phyloP scores from a whole-genome alignment of 2,888 invertebrate genomes.

The Gonocerus acuteangulatus region DNA sequence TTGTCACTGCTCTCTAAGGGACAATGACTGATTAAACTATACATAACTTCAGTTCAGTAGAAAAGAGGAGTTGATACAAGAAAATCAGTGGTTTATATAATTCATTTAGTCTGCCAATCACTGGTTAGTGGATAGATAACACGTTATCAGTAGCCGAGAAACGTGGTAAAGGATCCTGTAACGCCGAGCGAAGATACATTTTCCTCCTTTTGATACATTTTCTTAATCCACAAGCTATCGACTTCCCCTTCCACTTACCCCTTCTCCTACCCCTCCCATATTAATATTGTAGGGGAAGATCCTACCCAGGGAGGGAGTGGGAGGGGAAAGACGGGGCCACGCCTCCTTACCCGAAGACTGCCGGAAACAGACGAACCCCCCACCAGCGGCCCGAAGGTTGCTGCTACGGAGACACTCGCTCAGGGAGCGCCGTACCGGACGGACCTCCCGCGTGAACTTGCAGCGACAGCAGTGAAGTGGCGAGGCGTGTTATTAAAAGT shows the following conservation, averaged over 20 bases:
- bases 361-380: conserved; percentile 10
- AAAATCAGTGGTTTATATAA: too few relatives aligned
- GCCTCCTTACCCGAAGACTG: conserved; percentile 8
- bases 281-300: conserved; percentile 15
- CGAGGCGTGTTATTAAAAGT: not conserved
- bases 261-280: conserved; percentile 7
- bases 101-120: too few relatives aligned
- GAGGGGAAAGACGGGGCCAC: conserved; percentile 2
- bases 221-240: conserved; percentile 22
- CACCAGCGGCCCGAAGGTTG: not conserved
- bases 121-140: too few relatives aligned
- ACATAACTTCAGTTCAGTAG: too few relatives aligned
- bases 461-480: not conserved
- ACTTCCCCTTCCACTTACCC: conserved; percentile 16
- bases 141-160: too few relatives aligned
- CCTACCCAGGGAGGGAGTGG: not conserved
- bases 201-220: conserved; percentile 23
- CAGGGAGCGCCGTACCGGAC: conserved; percentile 15
- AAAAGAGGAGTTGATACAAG: too few relatives aligned
- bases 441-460: not conserved
- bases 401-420: conserved; percentile 10
- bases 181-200: conserved; percentile 12
- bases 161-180: too few relatives aligned
- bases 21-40: too few relatives aligned
- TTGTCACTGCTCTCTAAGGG: too few relatives aligned